phyloP scores from a whole-genome alignment of 2,113 vertebrate genomes.

The Pedetes capensis region DNA sequence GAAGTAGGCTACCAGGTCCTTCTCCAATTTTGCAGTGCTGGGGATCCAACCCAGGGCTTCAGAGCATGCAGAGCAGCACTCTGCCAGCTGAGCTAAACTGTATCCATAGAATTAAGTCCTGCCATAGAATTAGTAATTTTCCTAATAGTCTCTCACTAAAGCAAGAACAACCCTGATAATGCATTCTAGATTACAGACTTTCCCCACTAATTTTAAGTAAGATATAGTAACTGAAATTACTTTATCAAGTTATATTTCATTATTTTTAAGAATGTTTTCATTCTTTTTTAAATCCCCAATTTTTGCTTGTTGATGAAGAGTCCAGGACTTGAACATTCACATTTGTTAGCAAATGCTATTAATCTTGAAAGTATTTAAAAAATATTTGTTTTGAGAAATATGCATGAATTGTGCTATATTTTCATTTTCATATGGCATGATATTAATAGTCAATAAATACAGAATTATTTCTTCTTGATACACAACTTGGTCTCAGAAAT shows the following conservation, averaged over 20 bases:
- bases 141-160: neutral
- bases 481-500: neutral
- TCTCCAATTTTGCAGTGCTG: too few species aligned
- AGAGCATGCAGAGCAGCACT: too few species aligned
- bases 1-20: too few species aligned
- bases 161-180: neutral
- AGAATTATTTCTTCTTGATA: neutral
- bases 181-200: neutral
- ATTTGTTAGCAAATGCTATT: neutral
- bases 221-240: neutral
- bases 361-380: slow-evolving; percentile 7
- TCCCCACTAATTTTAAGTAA: neutral
- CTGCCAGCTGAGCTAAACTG: too few species aligned
- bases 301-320: neutral
- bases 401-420: neutral
- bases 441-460: neutral
- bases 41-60: too few species aligned
- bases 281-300: neutral
- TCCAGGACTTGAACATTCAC: neutral
- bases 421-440: slow-evolving; percentile 4
- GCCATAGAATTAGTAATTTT: neutral
- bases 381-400: neutral
- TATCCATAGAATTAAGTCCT: too few species aligned
- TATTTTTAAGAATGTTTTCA: neutral
- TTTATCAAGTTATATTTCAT: neutral